Evolutionary conservation across 2,888 invertebrate genomes (phyloP).

Genomic region (Colletes collaris): DNA sequence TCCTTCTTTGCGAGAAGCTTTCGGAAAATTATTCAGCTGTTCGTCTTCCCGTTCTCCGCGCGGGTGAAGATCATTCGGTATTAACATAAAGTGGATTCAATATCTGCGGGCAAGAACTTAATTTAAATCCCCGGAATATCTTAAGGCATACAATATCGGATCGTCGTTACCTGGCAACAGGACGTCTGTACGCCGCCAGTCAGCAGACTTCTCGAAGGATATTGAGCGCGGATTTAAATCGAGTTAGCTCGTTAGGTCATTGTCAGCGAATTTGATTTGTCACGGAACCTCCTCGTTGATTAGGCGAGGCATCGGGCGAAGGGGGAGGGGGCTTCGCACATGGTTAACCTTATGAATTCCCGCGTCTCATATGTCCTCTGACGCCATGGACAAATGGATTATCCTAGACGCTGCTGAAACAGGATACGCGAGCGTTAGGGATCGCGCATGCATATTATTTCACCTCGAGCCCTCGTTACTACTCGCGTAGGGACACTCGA

Average conservation of each 20-base stretch:
- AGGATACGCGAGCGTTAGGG: neutral
- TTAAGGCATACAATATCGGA: constrained; percentile 75
- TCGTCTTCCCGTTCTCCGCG: constrained; percentile 44
- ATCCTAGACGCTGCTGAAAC: constrained; percentile 10
- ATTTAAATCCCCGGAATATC: constrained; percentile 77
- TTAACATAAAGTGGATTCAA: constrained; percentile 80
- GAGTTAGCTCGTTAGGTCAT: constrained; percentile 71
- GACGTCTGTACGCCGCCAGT: constrained; percentile 35
- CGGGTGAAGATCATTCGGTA: constrained; percentile 63
- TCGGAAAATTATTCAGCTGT: constrained; percentile 66
- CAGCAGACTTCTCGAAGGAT: constrained; percentile 47
- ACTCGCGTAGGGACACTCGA: neutral
- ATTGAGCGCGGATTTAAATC: constrained; percentile 70
- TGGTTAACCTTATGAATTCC: constrained; percentile 42
- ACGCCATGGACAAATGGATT: constrained; percentile 38
- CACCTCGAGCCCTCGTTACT: neutral
- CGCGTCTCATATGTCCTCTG: constrained; percentile 11
- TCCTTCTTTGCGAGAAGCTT: constrained; percentile 46
- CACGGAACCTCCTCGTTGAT: constrained; percentile 57
- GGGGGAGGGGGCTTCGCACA: constrained; percentile 1
- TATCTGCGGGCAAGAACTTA: constrained; percentile 77
- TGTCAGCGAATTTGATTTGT: constrained; percentile 67
- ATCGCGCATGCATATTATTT: constrained; percentile 25
- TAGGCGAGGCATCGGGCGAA: constrained; percentile 41
- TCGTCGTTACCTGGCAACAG: constrained; percentile 54